Evolutionary conservation across 2,797 vertebrate genomes (phyloP), one percentile per base, ranked within the genome.

Genomic region (Pipistrellus kuhlii): DNA sequence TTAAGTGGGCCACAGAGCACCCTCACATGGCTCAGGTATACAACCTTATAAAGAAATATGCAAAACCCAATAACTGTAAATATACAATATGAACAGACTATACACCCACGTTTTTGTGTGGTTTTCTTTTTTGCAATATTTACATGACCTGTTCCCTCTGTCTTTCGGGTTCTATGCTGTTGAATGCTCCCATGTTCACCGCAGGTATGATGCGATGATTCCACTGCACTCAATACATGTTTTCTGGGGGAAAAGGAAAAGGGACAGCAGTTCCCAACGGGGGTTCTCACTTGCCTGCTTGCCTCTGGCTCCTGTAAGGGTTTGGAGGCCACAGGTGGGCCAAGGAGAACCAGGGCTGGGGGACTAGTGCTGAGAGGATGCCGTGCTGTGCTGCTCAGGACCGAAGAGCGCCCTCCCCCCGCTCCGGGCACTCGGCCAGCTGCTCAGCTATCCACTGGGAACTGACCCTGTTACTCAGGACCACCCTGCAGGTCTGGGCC

Each of bases 211-310:
- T 32, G 21, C 21, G 20, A 30, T 32, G 32, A n/a, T 35, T 46
- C 13, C 21, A 30, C n/a, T 15, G 62, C 12, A n/a, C 75, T 55
- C 68, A 59, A 12, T 9, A 44, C 30, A 71, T 17, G 23, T 38
- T 44, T 90, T 30, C 57, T 82, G 57, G 66, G 82, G 48, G 55
- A 85, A 88, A 44, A 25, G 46, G n/a, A n/a, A 73, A 53, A 90
- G 82, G 6, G 25, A 8, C 2, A 41, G 72, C n/a, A 57, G 46
- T 9, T 68, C 21, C 76, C 23, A 10, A 76, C 5, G 17, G 41
- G 44, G 69, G 6, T 35, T 85, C 48, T 90, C 27, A 38, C 41
- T 59, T 64, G n/a, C 59, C 21, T 1, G 0, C 62, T 51, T 38
- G 62, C n/a, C 77, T 72, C 83, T 1, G 8, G 78, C 27, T 87